A percentile compares a stretch with the other conserved stretches of the same genome.
phyloP scores from a whole-genome alignment of 1,140 invertebrate species.

The Acromyrmex charruanus region DNA sequence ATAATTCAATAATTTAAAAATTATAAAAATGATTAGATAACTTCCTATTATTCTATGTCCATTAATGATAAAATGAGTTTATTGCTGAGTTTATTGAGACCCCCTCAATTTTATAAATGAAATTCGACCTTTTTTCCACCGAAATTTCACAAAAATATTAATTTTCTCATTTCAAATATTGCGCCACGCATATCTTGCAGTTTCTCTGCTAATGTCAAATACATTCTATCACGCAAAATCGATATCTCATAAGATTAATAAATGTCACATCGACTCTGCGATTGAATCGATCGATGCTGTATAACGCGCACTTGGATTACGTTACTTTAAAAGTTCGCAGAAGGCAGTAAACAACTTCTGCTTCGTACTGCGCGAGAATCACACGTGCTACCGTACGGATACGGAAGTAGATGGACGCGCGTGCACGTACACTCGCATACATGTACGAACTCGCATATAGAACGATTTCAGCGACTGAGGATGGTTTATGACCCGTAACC shows the following conservation, averaged over 20 bases:
- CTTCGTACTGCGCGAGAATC: conserved; percentile 41
- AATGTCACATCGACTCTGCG: conserved; percentile 8
- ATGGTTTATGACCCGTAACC: conserved; percentile 84
- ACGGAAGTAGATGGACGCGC: conserved; percentile 48
- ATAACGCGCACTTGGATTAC: conserved; percentile 60
- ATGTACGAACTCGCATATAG: conserved; percentile 25
- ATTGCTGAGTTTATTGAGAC: neutral
- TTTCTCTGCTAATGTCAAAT: conserved; percentile 23
- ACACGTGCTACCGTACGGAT: conserved; percentile 46
- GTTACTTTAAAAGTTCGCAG: conserved; percentile 61
- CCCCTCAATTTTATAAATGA: neutral
- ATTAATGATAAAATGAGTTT: neutral
- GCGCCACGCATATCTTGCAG: neutral
- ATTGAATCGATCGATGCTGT: conserved; percentile 20
- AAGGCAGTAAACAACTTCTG: conserved; percentile 65
- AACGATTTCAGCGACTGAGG: conserved; percentile 72
- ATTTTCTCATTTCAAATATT: conserved; percentile 10
- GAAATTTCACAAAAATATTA: neutral
- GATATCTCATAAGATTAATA: conserved; percentile 49
- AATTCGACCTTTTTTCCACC: neutral
- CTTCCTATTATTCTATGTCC: neutral
- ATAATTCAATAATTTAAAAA: too few relatives aligned
- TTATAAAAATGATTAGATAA: neutral
- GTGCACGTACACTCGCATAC: conserved; percentile 47
- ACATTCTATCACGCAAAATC: conserved; percentile 40